phyloP scores from a whole-genome alignment of 2,797 vertebrate species.

The Silurus aristotelis region DNA sequence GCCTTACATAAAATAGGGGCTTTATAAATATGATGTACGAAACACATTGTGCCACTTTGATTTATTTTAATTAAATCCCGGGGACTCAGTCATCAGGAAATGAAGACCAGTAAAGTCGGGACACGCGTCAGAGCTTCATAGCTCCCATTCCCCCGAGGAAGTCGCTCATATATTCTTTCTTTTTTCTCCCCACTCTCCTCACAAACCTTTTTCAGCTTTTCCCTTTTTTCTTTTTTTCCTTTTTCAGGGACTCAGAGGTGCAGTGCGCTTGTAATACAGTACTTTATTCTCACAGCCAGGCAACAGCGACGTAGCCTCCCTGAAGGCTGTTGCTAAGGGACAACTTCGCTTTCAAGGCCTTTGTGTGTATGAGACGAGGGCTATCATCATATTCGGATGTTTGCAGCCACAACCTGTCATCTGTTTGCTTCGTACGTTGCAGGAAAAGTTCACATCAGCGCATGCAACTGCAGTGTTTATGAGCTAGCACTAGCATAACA shows the following conservation, averaged over 20 bases:
- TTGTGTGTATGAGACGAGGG: not conserved
- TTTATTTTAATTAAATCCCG: conserved; percentile 22
- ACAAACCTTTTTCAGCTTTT: conserved; percentile 20
- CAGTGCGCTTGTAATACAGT: conserved; percentile 28
- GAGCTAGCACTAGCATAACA: not conserved
- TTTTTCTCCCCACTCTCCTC: not conserved
- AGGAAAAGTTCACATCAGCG: not conserved
- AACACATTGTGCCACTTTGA: conserved; percentile 3
- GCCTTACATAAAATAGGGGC: not conserved
- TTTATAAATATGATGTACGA: not conserved
- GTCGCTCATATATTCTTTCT: conserved; percentile 13
- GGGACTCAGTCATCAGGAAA: conserved; percentile 26
- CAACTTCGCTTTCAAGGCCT: conserved; percentile 32
- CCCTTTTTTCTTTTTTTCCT: not conserved
- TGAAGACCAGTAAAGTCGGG: conserved; percentile 9
- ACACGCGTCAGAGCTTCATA: conserved; percentile 19
- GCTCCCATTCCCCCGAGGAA: not conserved
- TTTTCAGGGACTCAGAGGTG: conserved; percentile 25
- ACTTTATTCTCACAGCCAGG: conserved; percentile 31
- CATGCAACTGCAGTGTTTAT: not conserved
- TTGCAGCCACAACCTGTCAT: not conserved
- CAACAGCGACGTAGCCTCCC: conserved; percentile 22
- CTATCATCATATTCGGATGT: not conserved
- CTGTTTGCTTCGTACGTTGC: not conserved
- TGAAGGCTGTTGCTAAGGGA: conserved; percentile 46